Evolutionary conservation across 2,888 invertebrate genomes (phyloP).

Genomic region (Dryobotodes eremita): DNA sequence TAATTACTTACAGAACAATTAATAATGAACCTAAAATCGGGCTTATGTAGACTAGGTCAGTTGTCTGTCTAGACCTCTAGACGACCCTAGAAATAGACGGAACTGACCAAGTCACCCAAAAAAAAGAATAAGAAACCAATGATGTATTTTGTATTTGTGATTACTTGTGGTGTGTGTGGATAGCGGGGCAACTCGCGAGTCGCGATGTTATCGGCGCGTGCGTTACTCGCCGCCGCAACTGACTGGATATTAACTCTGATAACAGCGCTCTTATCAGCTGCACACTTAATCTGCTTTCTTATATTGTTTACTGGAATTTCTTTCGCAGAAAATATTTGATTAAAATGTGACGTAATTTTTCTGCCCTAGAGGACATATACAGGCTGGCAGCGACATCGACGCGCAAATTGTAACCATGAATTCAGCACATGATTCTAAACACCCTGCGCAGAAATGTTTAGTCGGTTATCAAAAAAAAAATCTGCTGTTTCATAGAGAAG

Average conservation of each 20-base stretch:
- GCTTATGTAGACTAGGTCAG: too few species aligned
- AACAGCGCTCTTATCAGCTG: constrained; percentile 65
- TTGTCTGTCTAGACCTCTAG: neutral
- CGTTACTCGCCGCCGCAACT: constrained; percentile 57
- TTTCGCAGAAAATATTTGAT: constrained; percentile 10
- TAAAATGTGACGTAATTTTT: neutral
- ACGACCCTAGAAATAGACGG: neutral
- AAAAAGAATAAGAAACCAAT: neutral
- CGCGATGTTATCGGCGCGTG: constrained; percentile 53
- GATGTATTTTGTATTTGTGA: neutral
- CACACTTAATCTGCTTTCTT: constrained; percentile 64
- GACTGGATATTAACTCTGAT: constrained; percentile 63
- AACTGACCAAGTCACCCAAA: neutral
- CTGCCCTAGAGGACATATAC: too few species aligned
- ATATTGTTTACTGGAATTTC: constrained; percentile 45
- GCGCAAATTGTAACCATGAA: too few species aligned
- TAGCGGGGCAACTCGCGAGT: constrained; percentile 1
- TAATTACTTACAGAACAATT: neutral
- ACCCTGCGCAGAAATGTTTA: too few species aligned
- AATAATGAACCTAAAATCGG: neutral
- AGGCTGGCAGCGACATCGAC: too few species aligned
- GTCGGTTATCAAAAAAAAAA: too few species aligned
- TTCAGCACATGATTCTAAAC: too few species aligned
- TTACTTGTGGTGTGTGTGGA: neutral
- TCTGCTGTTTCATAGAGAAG: too few species aligned